Base-by-base conservation (phyloP, 2,113 vertebrate species). In the Chlorocebus sabaeus region DNA sequence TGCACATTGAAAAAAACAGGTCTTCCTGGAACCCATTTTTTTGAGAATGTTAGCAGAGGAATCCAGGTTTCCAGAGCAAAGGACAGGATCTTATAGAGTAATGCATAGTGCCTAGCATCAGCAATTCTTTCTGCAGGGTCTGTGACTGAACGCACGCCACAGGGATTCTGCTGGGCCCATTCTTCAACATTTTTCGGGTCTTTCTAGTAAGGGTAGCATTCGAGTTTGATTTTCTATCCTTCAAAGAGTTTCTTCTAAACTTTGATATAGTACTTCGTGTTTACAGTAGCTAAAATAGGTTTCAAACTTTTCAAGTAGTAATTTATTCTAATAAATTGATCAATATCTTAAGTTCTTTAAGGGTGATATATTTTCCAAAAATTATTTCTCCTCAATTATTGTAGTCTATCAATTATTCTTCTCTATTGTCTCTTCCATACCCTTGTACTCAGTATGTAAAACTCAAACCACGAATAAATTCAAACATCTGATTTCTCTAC, bases 271-370 rank as follows among this genome's bases (percentile, higher is more conserved):
- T 32, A 87, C 76, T 90, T 93, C 48, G 55, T 70, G 48, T 25
- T 38, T 96, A 90, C 40, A 67, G 22, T 89, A 84, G 22, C 38
- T 59, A 93, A 95, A 45, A 43, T 72, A 12, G 1, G 20, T 75
- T 92, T 93, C 25, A 64, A 4, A 67, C 23, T 73, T 96, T 91
- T 3, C 23, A 86, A 1, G 43, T 61, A 76, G 95, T 4, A 86
- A 70, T 89, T 95, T 88, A 52, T 79, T 57, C 12, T 64, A 93
- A 64, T 79, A 83, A 68, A 61, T 17, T 67, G 13, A 67, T 75
- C 23, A 86, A 87, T 73, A 83, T 12, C 22, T 59, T 81, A 67
- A 72, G 18, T 79, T 2, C 9, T 70, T 64, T 59, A 83, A 32
- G 6, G 38, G 25, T 80, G 27, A 23, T 22, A 32, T 52, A 8